Base-by-base conservation (phyloP, 2,888 invertebrate genomes). In the Corbicula japonica region DNA sequence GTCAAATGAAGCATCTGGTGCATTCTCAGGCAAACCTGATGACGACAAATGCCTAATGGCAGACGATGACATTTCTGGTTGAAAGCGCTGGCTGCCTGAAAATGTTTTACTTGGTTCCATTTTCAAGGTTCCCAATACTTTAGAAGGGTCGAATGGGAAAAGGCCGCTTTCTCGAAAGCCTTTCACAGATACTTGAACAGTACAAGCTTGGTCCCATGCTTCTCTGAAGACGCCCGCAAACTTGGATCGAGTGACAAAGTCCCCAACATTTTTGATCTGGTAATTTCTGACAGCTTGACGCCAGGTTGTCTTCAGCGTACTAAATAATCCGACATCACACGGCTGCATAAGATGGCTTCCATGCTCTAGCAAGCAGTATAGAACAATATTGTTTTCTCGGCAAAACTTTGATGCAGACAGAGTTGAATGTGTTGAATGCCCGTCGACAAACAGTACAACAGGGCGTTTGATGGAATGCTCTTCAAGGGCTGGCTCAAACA, bases 291-390 rank as follows among this genome's bases (percentile, higher is more conserved):
- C 62, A 26, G 74, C 68, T 15, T 62, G 68, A 10, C n/a, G 35
- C 84, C 78, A 81, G 28, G 63, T 52, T 21, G 65, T 44, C 52
- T 81, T 84, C 32, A 84, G 54, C 1, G 68, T 18, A 5, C 76
- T 54, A 52, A 76, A 82, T 2, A 84, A 58, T 3, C 66, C 46
- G 28, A 81, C 48, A 46, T 81, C 78, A 30, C 63, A 65, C 5
- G 80, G 81, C 65, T 84, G 84, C 23, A 82, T 58, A 1, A 78
- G 41, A 34, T 84, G 84, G 18, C 50, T 50, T 48, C 73, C 78
- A 56, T 84, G 84, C 12, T 78, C 65, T 10, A 69, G 56, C 0
- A 84, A 26, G 46, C 81, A 84, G 35, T 73, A 81, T 50, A 84
- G 44, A 1, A 56, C 34, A 8, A 83, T 62, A 2, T 60, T 62